Base-by-base conservation (phyloP, 2,113 vertebrate species). In the Leucopsar rothschildi region DNA sequence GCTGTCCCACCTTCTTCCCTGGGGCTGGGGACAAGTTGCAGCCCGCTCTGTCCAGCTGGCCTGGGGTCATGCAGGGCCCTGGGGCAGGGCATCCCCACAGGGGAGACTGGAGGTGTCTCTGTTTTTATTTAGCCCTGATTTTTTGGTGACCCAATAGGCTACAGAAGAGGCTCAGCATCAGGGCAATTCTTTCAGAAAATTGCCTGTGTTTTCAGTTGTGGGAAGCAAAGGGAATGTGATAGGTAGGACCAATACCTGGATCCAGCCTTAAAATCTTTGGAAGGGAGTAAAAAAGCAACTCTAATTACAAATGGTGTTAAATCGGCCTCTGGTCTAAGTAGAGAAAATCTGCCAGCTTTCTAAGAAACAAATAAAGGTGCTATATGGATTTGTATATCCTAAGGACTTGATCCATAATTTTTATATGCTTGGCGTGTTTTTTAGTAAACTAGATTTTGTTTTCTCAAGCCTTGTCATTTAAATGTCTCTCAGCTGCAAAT, bases 21-120 rank as follows among this genome's bases (percentile, higher is more conserved):
- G 70, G 61, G 53, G 31, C 85, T 31, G 66, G 40, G 61, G 90
- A 88, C 75, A 2, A 45, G 92, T 88, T 28, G 5, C 63, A 92
- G 85, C 96, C 93, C 4, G 78, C 63, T 82, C 40, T 0, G 0
- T 35, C 78, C 95, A 95, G 90, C 66, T 96, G 95, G 66, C 92
- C 77, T 33, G 35, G 83, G 64, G 86, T 92, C 90, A 76, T 4
- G 53, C 57, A 72, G 87, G 77, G 52, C 72, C 42, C 47, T 1
- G 1, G 19, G 68, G 45, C 39, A 66, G 44, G 35, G 60, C 59
- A 85, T 42, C 16, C 15, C 35, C 0, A 0, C 3, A 4, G 27
- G 4, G 17, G 2, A 91, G 17, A 7, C 9, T 53, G 28, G 1
- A 8, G 31, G 2, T 16, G 4, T 71, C 57, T 55, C 78, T 35